Base-by-base conservation (phyloP, 2,888 invertebrate genomes). In the Lochmaea crataegi region DNA sequence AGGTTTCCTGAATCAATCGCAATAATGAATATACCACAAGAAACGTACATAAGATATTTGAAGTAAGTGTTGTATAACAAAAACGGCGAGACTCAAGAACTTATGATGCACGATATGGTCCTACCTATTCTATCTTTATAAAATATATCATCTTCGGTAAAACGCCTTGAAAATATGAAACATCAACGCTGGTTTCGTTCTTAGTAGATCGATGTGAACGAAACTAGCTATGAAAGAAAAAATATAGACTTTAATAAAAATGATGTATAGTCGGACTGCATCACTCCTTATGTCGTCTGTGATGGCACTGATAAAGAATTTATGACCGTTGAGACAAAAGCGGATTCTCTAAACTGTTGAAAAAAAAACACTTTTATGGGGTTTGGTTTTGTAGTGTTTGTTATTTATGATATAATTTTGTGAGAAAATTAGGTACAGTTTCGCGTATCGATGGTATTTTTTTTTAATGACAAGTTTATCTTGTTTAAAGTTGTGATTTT, bases 231-330 rank as follows among this genome's bases (percentile, higher is more conserved):
- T 61, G 68, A 53, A 61, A 63, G 68, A 58, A 53, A 51, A 64
- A 65, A 70, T 51, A 70, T 60, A 65, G 14, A 70, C n/a, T n/a
- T n/a, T n/a, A n/a, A n/a, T n/a, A n/a, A n/a, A n/a, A n/a, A 65
- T 70, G 70, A 70, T 70, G 70, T 70, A 70, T 70, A 57, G 70
- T 70, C 70, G 45, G 64, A 63, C 64, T 65, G 70, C 64, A 57
- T 70, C 64, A 56, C 70, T 53, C 64, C 70, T 70, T 70, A 70
- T 70, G 70, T 70, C 65, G 57, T 32, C 70, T 57, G 22, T 42
- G n/a, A n/a, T n/a, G n/a, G 45, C 64, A 57, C 64, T 65, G 70
- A 70, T 70, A 65, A 70, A 70, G 45, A 65, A 70, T 70, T 70
- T 70, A 70, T 53, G 64, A 18, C 5, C 56, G 32, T 9, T 14